These are phyloP conservation scores for Dryobates pubescens DNA, from an alignment of 2,797 vertebrate species.

Conservation along the genomic window DNA sequence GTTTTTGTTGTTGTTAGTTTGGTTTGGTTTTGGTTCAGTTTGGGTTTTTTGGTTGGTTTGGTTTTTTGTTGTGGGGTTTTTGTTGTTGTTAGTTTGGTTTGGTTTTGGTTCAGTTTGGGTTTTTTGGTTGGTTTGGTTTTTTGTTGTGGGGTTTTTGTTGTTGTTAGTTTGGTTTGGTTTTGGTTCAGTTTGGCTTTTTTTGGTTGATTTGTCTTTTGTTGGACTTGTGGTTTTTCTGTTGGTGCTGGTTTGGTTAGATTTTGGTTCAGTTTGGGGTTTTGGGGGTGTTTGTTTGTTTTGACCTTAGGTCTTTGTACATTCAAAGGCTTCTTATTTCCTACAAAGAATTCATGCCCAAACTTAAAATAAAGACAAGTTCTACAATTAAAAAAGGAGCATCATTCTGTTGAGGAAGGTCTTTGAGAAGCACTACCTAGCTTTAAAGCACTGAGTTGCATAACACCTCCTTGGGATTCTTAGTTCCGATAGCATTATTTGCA, in stretches of 20 bases:
- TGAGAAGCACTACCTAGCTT: not conserved
- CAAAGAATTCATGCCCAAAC: not conserved
- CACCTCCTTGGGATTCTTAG: not conserved
- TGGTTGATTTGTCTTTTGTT: too few relatives aligned
- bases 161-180: not conserved
- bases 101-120: not conserved
- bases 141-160: too few relatives aligned
- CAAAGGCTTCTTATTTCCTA: not conserved
- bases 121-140: too few relatives aligned
- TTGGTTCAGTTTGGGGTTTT: too few relatives aligned
- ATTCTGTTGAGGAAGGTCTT: not conserved
- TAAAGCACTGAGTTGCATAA: not conserved
- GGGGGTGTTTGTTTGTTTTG: not conserved
- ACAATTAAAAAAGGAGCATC: not conserved
- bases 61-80: too few relatives aligned
- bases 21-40: not conserved
- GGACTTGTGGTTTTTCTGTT: too few relatives aligned
- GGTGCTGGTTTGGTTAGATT: not conserved
- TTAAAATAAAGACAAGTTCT: not conserved
- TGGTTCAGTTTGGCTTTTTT: too few relatives aligned
- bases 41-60: too few relatives aligned
- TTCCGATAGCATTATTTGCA: constrained; percentile 19
- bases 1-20: too few relatives aligned
- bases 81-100: not conserved
- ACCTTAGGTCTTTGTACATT: not conserved